Conservation (phyloP, 2,888 invertebrate genomes). For the Diaprepes abbreviatus region DNA sequence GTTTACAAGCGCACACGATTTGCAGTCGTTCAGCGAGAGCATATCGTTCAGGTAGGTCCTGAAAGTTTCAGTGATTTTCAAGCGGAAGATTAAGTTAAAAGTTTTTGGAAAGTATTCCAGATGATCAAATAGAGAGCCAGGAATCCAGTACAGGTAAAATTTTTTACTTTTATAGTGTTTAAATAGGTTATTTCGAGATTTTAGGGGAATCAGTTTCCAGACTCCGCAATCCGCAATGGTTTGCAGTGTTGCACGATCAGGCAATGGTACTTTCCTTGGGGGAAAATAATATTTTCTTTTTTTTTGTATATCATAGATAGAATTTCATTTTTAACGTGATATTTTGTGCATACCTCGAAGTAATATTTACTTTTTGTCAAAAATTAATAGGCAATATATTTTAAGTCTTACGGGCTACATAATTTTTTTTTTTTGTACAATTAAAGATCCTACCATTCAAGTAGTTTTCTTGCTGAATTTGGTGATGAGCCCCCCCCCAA, state of each 20-base stretch:
- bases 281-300: too few relatives aligned
- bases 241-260: conserved; percentile 60
- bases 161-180: conserved; percentile 55
- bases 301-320: too few relatives aligned
- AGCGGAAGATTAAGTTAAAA: conserved; percentile 52
- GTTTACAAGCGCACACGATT: conserved; percentile 37
- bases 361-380: too few relatives aligned
- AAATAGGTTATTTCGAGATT: conserved; percentile 45
- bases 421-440: too few relatives aligned
- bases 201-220: conserved; percentile 53
- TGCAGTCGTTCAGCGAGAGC: conserved; percentile 38
- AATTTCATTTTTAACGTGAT: too few relatives aligned
- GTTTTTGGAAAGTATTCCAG: conserved; percentile 44
- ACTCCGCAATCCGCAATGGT: conserved; percentile 58
- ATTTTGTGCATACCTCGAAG: too few relatives aligned
- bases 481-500: too few relatives aligned
- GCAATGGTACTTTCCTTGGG: conserved; percentile 51
- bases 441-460: too few relatives aligned
- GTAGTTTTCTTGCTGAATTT: too few relatives aligned
- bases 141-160: conserved; percentile 55
- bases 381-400: too few relatives aligned
- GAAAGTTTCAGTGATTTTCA: conserved; percentile 39
- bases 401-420: too few relatives aligned
- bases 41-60: conserved; percentile 28
- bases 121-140: conserved; percentile 43